A percentile compares a stretch with the other conserved stretches of the same genome.
These are phyloP conservation scores for Todus mexicanus DNA, from an alignment of 2,797 vertebrate genomes.

Conservation along the genomic window DNA sequence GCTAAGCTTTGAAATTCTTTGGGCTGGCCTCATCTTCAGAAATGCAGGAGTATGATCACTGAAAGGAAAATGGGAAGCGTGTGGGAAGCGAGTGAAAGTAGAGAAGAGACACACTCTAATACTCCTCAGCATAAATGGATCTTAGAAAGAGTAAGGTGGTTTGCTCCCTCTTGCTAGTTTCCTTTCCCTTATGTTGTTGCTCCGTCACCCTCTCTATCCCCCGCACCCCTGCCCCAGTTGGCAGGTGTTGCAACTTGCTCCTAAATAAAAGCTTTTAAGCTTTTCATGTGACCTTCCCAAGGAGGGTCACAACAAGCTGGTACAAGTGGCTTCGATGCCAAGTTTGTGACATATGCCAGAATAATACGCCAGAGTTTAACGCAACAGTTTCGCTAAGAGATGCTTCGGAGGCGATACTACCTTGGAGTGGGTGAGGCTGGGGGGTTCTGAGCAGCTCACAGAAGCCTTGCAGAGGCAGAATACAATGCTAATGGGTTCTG, in stretches of 20 bases:
- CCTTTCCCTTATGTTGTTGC: not conserved
- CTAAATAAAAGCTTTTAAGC: not conserved
- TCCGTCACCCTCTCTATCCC: not conserved
- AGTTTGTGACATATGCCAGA: not conserved
- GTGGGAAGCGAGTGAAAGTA: not conserved
- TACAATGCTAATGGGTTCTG: not conserved
- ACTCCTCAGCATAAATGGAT: not conserved
- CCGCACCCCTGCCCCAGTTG: fast-evolving
- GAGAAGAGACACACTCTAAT: not conserved
- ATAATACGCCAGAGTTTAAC: not conserved
- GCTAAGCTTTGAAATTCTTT: not conserved
- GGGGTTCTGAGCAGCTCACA: not conserved
- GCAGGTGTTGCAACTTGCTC: not conserved
- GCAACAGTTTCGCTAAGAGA: not conserved
- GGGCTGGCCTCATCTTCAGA: not conserved
- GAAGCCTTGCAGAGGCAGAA: not conserved
- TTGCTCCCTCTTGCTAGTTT: not conserved
- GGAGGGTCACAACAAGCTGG: not conserved
- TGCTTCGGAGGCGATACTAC: not conserved
- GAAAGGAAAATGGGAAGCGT: not conserved
- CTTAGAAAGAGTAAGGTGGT: not conserved
- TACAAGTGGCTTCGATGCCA: not conserved
- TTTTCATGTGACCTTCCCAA: not conserved
- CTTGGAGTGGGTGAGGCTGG: not conserved
- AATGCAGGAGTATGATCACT: not conserved